phyloP scores from a whole-genome alignment of 2,797 vertebrate genomes.

The Pseudomugil gertrudae region DNA sequence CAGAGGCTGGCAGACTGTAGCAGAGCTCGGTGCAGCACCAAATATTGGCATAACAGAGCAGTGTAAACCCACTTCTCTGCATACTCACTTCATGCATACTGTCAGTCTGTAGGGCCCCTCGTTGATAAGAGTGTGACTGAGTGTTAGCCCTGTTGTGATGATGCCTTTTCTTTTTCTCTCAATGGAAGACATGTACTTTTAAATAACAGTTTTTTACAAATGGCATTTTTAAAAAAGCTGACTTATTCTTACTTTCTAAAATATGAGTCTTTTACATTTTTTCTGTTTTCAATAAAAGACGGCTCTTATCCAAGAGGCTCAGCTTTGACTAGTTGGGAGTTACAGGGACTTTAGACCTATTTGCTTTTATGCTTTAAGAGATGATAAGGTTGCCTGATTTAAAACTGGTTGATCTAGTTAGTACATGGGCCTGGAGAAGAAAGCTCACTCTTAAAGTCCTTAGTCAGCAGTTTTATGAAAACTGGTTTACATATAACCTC shows the following conservation, averaged over 20 bases:
- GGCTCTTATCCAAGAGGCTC: not conserved
- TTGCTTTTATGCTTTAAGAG: not conserved
- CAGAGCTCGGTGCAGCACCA: constrained; percentile 51
- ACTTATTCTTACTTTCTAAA: not conserved
- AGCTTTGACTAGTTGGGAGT: not conserved
- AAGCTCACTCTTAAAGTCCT: not conserved
- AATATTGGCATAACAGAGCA: constrained; percentile 55
- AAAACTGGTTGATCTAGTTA: not conserved
- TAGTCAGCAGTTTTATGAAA: not conserved
- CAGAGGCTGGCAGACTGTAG: constrained; percentile 62
- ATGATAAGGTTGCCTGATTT: not conserved
- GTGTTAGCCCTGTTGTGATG: constrained; percentile 8
- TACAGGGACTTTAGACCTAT: not conserved
- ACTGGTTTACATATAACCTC: not conserved
- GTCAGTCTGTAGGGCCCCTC: not conserved
- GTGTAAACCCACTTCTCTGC: constrained; percentile 43
- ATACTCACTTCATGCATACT: constrained; percentile 31
- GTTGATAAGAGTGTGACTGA: constrained; percentile 4
- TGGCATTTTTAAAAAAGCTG: not conserved
- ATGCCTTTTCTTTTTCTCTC: not conserved
- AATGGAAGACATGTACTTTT: constrained; percentile 1
- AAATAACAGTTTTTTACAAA: not conserved
- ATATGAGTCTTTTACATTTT: too few relatives aligned
- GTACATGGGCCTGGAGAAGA: not conserved
- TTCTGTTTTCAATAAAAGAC: not conserved